Conservation (phyloP, 2,888 invertebrate genomes). For the Drosophila imparisetae region DNA sequence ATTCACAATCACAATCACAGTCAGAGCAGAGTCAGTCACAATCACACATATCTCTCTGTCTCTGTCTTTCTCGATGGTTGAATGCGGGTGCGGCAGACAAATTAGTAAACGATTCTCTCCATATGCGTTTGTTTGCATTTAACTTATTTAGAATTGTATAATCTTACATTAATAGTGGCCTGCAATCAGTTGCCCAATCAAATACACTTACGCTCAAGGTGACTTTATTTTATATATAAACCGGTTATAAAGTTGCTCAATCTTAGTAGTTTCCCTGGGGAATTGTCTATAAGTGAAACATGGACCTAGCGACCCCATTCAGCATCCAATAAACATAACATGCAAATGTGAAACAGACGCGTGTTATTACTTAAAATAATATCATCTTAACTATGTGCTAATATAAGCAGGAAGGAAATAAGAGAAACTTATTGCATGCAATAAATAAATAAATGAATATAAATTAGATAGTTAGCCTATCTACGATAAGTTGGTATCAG, state of each 20-base stretch:
- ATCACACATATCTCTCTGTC: not conserved
- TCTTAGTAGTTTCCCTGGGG: not conserved
- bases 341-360: not conserved
- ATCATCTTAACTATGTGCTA: not conserved
- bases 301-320: not conserved
- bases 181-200: constrained; percentile 4
- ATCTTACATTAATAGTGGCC: not conserved
- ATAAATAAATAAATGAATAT: not conserved
- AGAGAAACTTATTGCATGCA: not conserved
- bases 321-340: not conserved
- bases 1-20: constrained; percentile 16
- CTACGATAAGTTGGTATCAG: constrained; percentile 16
- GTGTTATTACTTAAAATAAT: not conserved
- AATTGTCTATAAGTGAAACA: not conserved
- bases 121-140: constrained; percentile 6
- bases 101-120: constrained; percentile 15
- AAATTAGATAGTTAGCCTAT: not conserved
- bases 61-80: not conserved
- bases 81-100: constrained; percentile 19
- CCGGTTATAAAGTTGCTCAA: not conserved
- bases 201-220: not conserved
- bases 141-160: not conserved
- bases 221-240: not conserved
- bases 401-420: not conserved
- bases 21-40: not conserved